A percentile compares a stretch with the other conserved stretches of the same genome.
phyloP scores from a whole-genome alignment of 2,888 invertebrate genomes.

The Ganaspis brasiliensis region DNA sequence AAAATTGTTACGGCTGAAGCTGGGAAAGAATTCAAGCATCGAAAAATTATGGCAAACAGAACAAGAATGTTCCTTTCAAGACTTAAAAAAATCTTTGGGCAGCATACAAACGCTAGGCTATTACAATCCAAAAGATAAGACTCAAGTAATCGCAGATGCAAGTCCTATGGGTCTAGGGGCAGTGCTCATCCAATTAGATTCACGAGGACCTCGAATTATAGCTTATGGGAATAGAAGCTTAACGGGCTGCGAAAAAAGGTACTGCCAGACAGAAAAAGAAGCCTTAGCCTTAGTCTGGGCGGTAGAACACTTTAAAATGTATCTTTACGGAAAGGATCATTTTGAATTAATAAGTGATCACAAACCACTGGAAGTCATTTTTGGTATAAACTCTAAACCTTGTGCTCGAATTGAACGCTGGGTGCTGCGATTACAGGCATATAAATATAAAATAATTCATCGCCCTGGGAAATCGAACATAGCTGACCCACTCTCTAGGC shows the following conservation, averaged over 20 bases:
- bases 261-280: constrained; percentile 72
- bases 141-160: constrained; percentile 70
- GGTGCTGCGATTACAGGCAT: constrained; percentile 69
- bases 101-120: constrained; percentile 45
- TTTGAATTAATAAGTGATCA: constrained; percentile 75
- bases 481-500: constrained; percentile 56
- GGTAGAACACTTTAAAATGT: constrained; percentile 76
- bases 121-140: constrained; percentile 40
- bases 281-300: constrained; percentile 74
- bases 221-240: constrained; percentile 76
- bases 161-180: constrained; percentile 70
- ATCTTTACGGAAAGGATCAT: constrained; percentile 72
- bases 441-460: constrained; percentile 66
- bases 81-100: no score
- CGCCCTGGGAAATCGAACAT: constrained; percentile 48
- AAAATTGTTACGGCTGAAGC: no score
- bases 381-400: constrained; percentile 68
- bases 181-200: constrained; percentile 60
- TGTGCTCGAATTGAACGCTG: constrained; percentile 73
- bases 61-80: no score
- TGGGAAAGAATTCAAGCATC: no score
- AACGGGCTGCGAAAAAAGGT: constrained; percentile 62
- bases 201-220: constrained; percentile 61
- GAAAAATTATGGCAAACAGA: no score
- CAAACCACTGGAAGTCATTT: constrained; percentile 75